Evolutionary conservation across 2,888 invertebrate genomes (phyloP).

Genomic region (Xylota segnis): DNA sequence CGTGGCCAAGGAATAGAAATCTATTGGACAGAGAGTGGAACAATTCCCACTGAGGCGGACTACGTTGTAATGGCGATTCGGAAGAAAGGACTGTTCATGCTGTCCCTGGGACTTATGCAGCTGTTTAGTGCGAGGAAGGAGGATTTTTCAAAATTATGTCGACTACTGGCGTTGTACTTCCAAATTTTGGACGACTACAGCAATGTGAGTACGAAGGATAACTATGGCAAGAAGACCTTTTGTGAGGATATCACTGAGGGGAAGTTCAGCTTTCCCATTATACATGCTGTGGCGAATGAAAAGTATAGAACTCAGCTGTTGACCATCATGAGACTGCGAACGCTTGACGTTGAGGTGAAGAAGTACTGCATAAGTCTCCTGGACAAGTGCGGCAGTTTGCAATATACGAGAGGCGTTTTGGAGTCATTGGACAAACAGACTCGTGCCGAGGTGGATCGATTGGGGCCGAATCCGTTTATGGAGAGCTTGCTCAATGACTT

Average conservation of each 20-base stretch:
- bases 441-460: constrained; percentile 93
- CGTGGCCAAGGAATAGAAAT: constrained; percentile 99
- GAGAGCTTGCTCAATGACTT: constrained; percentile 89
- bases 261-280: constrained; percentile 98
- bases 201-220: constrained; percentile 95
- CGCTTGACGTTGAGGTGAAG: constrained; percentile 95
- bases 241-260: constrained; percentile 98
- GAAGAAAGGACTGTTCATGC: constrained; percentile 97
- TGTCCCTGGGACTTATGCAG: constrained; percentile 97
- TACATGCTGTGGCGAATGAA: constrained; percentile 93
- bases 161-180: constrained; percentile 96
- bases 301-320: constrained; percentile 91
- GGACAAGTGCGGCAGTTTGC: constrained; percentile 94
- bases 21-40: constrained; percentile 98
- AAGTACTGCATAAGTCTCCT: constrained; percentile 94
- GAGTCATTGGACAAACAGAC: constrained; percentile 90
- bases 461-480: constrained; percentile 93
- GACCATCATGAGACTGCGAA: constrained; percentile 96
- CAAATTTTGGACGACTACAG: constrained; percentile 98
- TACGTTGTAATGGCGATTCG: constrained; percentile 96
- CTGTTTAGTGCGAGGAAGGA: constrained; percentile 94
- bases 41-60: constrained; percentile 96
- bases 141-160: constrained; percentile 93
- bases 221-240: constrained; percentile 88
- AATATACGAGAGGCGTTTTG: constrained; percentile 91